Evolutionary conservation across 1,140 invertebrate species (phyloP).

Genomic region (Argopecten irradians): DNA sequence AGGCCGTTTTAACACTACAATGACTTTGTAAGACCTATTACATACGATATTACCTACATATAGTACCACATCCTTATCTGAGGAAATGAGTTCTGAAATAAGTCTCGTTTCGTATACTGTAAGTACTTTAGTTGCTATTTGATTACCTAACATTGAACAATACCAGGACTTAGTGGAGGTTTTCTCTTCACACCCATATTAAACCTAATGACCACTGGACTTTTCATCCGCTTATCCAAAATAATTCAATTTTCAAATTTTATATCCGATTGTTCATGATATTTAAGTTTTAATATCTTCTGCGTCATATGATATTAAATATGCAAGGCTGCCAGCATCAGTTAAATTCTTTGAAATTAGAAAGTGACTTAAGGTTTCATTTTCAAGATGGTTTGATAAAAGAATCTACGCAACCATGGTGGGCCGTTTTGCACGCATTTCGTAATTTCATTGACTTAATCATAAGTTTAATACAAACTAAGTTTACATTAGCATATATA

Average conservation of each 20-base stretch:
- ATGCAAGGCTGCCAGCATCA: no score
- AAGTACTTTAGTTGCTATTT: neutral
- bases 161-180: neutral
- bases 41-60: neutral
- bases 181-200: slow-evolving; percentile 15
- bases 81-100: slow-evolving; percentile 3
- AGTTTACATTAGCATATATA: no score
- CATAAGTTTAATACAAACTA: no score
- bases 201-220: neutral
- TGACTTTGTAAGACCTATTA: slow-evolving; percentile 7
- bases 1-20: neutral
- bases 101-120: slow-evolving; percentile 4
- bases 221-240: slow-evolving; percentile 21
- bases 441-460: no score
- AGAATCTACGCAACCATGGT: no score
- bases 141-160: neutral
- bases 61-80: neutral
- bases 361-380: neutral
- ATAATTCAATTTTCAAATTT: slow-evolving; percentile 16
- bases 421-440: no score
- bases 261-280: slow-evolving; percentile 6
- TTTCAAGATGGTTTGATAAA: neutral
- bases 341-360: neutral
- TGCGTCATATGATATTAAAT: neutral
- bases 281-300: neutral